Percentiles rank a stretch among this genome's conserved stretches.
Evolutionary conservation across 2,113 vertebrate species (phyloP).

Genomic region (Clarias batrachus): DNA sequence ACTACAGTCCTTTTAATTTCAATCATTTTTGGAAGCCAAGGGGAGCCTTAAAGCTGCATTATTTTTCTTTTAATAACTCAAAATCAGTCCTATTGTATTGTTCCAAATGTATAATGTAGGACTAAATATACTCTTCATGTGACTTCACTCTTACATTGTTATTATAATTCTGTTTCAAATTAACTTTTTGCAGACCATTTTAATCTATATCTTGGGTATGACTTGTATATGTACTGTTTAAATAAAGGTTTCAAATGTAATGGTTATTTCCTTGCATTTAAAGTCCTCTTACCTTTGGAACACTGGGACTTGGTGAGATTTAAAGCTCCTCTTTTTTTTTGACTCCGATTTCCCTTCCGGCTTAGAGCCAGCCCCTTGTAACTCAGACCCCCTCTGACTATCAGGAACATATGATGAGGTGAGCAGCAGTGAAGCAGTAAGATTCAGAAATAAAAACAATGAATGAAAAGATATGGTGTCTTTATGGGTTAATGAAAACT

Average conservation of each 20-base stretch:
- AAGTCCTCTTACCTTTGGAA: slow-evolving; percentile 84
- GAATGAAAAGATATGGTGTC: slow-evolving; percentile 71
- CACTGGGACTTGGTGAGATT: slow-evolving; percentile 81
- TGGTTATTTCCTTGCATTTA: slow-evolving; percentile 36
- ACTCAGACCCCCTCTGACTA: slow-evolving; percentile 92
- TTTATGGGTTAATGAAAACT: slow-evolving; percentile 23
- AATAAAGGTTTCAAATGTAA: slow-evolving; percentile 9
- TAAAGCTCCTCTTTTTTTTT: slow-evolving; percentile 94
- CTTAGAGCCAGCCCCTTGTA: slow-evolving; percentile 85
- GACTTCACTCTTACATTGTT: background rate
- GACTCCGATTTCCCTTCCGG: slow-evolving; percentile 91
- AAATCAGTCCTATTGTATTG: slow-evolving; percentile 19
- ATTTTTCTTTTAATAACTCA: background rate
- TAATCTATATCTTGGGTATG: background rate
- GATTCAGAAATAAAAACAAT: slow-evolving; percentile 74
- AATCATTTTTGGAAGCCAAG: background rate
- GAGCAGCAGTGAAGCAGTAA: slow-evolving; percentile 77
- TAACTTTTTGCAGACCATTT: background rate
- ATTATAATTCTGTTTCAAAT: background rate
- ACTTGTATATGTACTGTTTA: background rate
- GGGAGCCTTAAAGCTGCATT: slow-evolving; percentile 12
- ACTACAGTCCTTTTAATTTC: background rate
- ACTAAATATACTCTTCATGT: background rate
- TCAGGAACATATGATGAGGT: slow-evolving; percentile 79
- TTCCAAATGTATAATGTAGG: background rate